A percentile compares a stretch with the other conserved stretches of the same genome.
Conservation (phyloP, 2,113 vertebrate genomes). For the Plectropomus leopardus region DNA sequence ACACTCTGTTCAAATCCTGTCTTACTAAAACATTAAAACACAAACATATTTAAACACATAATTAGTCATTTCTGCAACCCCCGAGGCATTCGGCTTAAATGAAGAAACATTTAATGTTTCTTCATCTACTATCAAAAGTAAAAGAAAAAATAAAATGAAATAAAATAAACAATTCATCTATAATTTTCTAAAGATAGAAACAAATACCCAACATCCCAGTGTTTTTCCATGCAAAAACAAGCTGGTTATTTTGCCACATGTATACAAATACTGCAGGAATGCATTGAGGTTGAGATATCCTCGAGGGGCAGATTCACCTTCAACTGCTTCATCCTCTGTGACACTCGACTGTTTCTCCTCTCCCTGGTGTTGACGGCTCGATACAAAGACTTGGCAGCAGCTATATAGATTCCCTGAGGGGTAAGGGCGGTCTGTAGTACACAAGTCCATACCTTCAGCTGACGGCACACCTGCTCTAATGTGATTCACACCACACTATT, state of each 20-base stretch:
- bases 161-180: background rate
- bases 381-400: constrained; percentile 15
- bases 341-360: background rate
- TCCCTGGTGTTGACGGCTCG: constrained; percentile 9
- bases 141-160: background rate
- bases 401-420: background rate
- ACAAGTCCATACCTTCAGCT: background rate
- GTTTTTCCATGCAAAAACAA: background rate
- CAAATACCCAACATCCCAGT: background rate
- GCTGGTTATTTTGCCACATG: background rate
- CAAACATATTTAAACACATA: background rate
- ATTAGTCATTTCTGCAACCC: background rate
- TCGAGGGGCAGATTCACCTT: constrained; percentile 33
- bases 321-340: background rate
- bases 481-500: background rate
- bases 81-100: background rate
- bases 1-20: background rate
- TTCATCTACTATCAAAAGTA: background rate
- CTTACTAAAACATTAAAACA: background rate
- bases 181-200: background rate
- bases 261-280: background rate
- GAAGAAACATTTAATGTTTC: background rate
- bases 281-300: background rate
- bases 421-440: background rate
- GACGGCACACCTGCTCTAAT: background rate